These are phyloP conservation scores for Linyphia triangularis DNA, from an alignment of 2,888 invertebrate genomes.

Conservation along the genomic window DNA sequence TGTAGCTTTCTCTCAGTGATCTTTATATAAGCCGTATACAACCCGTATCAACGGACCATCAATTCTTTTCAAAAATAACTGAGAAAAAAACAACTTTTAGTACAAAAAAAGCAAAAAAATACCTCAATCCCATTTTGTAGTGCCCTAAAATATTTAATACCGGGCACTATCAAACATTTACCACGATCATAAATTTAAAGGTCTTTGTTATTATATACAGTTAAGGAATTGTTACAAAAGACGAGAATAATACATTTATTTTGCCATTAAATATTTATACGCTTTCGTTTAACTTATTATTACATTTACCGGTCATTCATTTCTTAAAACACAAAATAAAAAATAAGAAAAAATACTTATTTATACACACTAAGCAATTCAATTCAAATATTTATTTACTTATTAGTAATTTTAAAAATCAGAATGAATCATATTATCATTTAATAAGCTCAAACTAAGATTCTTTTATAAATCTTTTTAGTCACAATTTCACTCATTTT, in stretches of 20 bases:
- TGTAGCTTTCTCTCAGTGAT: too few relatives aligned
- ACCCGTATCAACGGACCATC: too few relatives aligned
- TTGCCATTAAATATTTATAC: background rate
- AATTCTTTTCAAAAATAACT: too few relatives aligned
- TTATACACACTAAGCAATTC: background rate
- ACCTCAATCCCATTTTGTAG: too few relatives aligned
- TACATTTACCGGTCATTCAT: too few relatives aligned
- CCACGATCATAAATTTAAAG: background rate
- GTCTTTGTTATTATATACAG: background rate
- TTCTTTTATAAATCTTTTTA: background rate
- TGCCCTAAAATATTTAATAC: conserved; percentile 12
- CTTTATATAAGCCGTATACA: too few relatives aligned
- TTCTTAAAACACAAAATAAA: too few relatives aligned
- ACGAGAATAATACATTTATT: background rate
- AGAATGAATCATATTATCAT: too few relatives aligned
- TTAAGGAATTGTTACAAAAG: background rate
- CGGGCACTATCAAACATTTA: conserved; percentile 26
- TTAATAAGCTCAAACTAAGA: too few relatives aligned
- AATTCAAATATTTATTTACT: background rate
- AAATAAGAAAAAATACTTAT: background rate
- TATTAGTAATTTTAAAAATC: background rate
- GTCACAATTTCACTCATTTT: background rate
- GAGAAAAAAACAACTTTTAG: too few relatives aligned
- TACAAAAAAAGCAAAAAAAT: too few relatives aligned
- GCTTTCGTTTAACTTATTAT: background rate